Percentiles rank a stretch among this genome's conserved stretches.
Conservation (phyloP, 2,797 vertebrate species). For the Melanotaenia parkinsoni region DNA sequence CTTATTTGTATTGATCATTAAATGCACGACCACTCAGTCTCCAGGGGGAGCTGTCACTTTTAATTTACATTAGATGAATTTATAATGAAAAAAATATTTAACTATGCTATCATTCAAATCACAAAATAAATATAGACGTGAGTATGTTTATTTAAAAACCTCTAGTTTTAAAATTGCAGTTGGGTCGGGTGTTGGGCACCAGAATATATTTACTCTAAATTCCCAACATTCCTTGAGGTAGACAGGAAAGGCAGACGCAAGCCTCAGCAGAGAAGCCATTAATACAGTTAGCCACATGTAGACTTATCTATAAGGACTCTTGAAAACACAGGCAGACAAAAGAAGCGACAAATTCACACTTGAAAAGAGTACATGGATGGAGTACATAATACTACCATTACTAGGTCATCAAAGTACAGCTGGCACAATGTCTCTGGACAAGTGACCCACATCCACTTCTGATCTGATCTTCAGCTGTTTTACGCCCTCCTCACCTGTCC, state of each 20-base stretch:
- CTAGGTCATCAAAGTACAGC: conserved; percentile 11
- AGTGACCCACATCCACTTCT: conserved; percentile 29
- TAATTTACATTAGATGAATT: conserved; percentile 49
- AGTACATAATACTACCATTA: neutral
- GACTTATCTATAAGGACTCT: conserved; percentile 10
- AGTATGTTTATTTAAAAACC: conserved; percentile 28
- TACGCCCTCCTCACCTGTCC: conserved; percentile 58
- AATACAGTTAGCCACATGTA: conserved; percentile 41
- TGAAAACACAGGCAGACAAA: conserved; percentile 13
- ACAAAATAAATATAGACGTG: conserved; percentile 30
- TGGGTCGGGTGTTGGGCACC: conserved; percentile 15
- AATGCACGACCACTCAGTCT: conserved; percentile 38
- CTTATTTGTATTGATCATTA: conserved; percentile 54
- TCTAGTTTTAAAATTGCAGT: conserved; percentile 33
- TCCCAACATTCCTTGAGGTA: conserved; percentile 70
- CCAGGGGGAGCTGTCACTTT: conserved; percentile 37
- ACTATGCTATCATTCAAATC: conserved; percentile 41
- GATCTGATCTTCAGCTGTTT: conserved; percentile 56
- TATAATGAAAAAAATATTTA: conserved; percentile 14
- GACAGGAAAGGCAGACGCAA: conserved; percentile 50
- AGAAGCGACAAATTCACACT: conserved; percentile 25
- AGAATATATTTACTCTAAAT: conserved; percentile 71
- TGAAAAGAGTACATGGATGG: neutral
- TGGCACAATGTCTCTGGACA: conserved; percentile 15
- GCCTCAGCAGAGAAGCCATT: conserved; percentile 51